Percentiles rank a stretch among this genome's conserved stretches.
Evolutionary conservation across 1,140 invertebrate species (phyloP).

Genomic region (Scaptodrosophila lebanonensis): DNA sequence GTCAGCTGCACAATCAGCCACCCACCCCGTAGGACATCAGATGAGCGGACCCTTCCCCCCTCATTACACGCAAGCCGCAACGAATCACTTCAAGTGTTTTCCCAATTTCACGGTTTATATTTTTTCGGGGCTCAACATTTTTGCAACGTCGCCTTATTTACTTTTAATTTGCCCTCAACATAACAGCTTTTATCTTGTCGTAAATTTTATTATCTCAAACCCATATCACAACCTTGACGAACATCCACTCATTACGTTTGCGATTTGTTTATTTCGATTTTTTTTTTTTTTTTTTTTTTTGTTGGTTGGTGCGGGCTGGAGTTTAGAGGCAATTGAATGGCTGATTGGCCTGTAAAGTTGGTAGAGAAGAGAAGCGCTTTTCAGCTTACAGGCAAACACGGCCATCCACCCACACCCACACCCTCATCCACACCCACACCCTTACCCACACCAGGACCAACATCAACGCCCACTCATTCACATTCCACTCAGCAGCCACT

Average conservation of each 20-base stretch:
- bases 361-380: slow-evolving; percentile 36
- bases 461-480: not conserved
- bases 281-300: no score
- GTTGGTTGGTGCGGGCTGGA: no score
- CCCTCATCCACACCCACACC: no score
- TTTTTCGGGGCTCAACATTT: slow-evolving; percentile 19
- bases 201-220: slow-evolving; percentile 38
- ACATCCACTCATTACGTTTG: slow-evolving; percentile 36
- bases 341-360: no score
- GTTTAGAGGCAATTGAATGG: no score
- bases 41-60: slow-evolving; percentile 17
- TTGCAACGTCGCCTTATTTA: slow-evolving; percentile 58
- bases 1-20: slow-evolving; percentile 17
- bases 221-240: not conserved
- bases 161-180: slow-evolving; percentile 71
- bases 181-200: slow-evolving; percentile 39
- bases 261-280: slow-evolving; percentile 61
- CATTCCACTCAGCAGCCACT: not conserved
- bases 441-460: no score
- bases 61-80: slow-evolving; percentile 22
- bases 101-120: slow-evolving; percentile 64
- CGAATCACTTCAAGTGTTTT: slow-evolving; percentile 71
- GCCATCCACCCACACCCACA: slow-evolving; percentile 3
- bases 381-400: slow-evolving; percentile 37
- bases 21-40: not conserved